Conservation (phyloP, 2,113 vertebrate species). For the Casuarius casuarius region DNA sequence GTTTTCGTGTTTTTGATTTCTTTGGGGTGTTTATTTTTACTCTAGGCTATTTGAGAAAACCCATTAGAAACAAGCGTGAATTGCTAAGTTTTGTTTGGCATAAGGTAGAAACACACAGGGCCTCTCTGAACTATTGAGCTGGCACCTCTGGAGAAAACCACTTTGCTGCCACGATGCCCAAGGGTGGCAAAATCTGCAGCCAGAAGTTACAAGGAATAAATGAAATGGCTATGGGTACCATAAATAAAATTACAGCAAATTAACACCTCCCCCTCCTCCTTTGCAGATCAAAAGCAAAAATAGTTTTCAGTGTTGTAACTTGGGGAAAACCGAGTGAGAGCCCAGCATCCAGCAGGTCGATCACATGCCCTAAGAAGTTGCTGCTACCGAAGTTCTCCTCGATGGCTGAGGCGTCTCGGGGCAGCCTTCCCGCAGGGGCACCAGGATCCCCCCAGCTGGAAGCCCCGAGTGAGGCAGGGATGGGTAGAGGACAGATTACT, state of each 20-base stretch:
- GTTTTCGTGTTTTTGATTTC: neutral
- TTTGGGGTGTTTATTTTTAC: constrained; percentile 16
- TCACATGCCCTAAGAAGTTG: neutral
- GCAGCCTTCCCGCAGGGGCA: neutral
- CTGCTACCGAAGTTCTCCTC: neutral
- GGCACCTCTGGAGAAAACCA: neutral
- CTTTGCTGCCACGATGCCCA: neutral
- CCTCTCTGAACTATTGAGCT: neutral
- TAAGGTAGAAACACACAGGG: neutral
- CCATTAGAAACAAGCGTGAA: neutral
- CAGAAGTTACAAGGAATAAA: neutral
- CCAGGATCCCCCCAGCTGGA: neutral
- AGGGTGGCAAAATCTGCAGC: neutral
- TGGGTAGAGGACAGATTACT: neutral
- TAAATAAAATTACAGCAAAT: neutral
- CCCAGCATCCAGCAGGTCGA: neutral
- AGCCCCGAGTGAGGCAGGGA: neutral
- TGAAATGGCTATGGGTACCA: neutral
- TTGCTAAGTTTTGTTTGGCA: neutral
- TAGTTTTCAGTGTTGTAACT: neutral
- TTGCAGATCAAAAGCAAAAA: neutral
- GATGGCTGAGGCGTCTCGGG: neutral
- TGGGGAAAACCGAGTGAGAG: neutral
- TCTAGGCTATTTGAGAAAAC: neutral
- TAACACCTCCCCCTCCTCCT: neutral